phyloP scores from a whole-genome alignment of 2,113 vertebrate genomes.

The Amblyopsis rosae region DNA sequence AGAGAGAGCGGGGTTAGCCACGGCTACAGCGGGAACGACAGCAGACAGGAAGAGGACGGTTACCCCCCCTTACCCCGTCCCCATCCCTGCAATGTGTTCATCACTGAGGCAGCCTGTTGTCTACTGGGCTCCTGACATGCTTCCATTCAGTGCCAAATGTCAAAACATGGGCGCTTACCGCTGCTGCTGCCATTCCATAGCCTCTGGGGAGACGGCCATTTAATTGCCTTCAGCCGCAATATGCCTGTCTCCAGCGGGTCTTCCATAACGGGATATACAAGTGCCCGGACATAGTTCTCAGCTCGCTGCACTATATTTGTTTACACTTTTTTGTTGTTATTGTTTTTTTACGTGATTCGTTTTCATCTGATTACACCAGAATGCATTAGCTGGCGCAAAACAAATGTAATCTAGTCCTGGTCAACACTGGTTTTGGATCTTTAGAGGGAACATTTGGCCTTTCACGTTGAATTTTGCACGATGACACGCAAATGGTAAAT shows the following conservation, averaged over 20 bases:
- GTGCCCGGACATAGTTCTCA: conserved; percentile 13
- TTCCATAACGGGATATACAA: conserved; percentile 35
- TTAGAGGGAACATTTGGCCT: no score
- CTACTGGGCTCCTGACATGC: conserved; percentile 42
- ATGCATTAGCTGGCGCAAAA: not conserved
- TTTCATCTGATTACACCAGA: conserved; percentile 5
- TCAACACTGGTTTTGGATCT: not conserved
- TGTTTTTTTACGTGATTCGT: not conserved
- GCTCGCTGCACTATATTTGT: not conserved
- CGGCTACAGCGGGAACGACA: no score
- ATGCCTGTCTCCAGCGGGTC: conserved; percentile 42
- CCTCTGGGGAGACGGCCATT: conserved; percentile 43
- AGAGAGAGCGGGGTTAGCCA: conserved; percentile 1
- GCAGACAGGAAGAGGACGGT: no score
- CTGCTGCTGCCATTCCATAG: conserved; percentile 9
- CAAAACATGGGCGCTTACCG: conserved; percentile 39
- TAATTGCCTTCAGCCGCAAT: conserved; percentile 47
- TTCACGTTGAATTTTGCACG: no score
- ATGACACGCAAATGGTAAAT: no score
- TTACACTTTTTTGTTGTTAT: no score
- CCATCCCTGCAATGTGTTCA: no score
- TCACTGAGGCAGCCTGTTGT: conserved; percentile 10
- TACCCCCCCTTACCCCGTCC: no score
- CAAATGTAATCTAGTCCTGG: not conserved
- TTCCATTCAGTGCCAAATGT: conserved; percentile 42